Percentiles rank a stretch among this genome's conserved stretches.
Conservation (phyloP, 2,797 vertebrate genomes). For the Schizothorax lantsangensis region DNA sequence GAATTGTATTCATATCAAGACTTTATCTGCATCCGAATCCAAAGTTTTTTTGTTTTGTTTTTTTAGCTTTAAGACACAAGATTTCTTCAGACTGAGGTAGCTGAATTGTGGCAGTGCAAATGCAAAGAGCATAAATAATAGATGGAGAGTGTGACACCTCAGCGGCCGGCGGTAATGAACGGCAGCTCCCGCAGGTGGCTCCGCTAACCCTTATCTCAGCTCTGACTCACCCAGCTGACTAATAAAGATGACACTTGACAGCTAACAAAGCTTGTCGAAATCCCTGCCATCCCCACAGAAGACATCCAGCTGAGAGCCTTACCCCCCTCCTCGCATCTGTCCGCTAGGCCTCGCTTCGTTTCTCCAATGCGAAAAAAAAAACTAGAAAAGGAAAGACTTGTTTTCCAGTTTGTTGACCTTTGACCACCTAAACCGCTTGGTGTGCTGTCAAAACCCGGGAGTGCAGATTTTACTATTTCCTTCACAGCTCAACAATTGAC, state of each 20-base stretch:
- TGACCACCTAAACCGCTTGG: conserved; percentile 63
- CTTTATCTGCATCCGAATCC: neutral
- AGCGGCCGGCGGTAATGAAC: conserved; percentile 80
- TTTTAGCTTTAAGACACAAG: neutral
- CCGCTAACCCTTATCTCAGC: conserved; percentile 70
- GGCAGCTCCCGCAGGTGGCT: conserved; percentile 74
- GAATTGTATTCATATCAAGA: neutral
- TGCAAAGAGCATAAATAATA: conserved; percentile 84
- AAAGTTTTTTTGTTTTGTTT: neutral
- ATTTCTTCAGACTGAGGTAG: conserved; percentile 32
- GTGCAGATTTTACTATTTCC: conserved; percentile 52
- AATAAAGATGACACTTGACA: conserved; percentile 86
- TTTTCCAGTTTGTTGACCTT: conserved; percentile 64
- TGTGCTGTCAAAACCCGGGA: conserved; percentile 55
- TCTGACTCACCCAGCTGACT: conserved; percentile 78
- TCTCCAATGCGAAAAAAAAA: conserved; percentile 50
- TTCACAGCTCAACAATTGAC: conserved; percentile 63
- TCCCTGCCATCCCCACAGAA: conserved; percentile 54
- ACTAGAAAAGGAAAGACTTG: conserved; percentile 59
- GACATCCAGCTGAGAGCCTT: conserved; percentile 55
- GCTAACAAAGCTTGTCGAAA: conserved; percentile 76
- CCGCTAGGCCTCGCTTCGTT: conserved; percentile 44
- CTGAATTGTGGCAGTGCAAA: conserved; percentile 68
- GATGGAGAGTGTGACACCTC: conserved; percentile 79
- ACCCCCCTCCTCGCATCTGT: conserved; percentile 45